Evolutionary conservation across 1,140 invertebrate species (phyloP), one percentile per base, ranked within the genome.

Genomic region (Drosophila yakuba): DNA sequence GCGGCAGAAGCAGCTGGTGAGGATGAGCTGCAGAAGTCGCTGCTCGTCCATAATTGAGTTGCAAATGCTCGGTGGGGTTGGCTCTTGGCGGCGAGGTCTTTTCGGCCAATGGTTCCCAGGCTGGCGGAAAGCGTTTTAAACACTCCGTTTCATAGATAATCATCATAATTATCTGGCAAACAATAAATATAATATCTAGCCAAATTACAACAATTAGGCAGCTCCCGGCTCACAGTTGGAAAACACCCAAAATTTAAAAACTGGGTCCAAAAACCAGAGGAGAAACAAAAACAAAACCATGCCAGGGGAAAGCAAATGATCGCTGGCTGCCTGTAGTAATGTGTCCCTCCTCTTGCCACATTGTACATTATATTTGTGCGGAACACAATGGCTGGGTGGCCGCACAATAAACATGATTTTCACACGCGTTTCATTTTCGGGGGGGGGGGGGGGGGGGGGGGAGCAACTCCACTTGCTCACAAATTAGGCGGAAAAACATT

Each of bases 151-250:
- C 76, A 76, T 75, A 88, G 84, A 89, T 88, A 89, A 89, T 84
- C 85, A 89, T 88, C 84, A 84, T 88, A 89, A 88, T 89, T 88
- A 88, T 84, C 85, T 67, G 69, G 76, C 76, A 77, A 71, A 89
- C 84, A 84, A 88, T 88, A 89, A 89, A 89, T 89, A 89, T 78
- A 89, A 77, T 83, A 83, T 80, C 80, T 80, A 67, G 64, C 52
- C 80, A 89, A 89, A 89, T 89, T 89, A 89, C 85, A 89, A 90
- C 84, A 89, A 89, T 89, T 89, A 89, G 72, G 64, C 61, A 67
- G 62, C 69, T 76, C 55, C 44, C 62, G 45, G 45, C 74, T 64
- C 80, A 62, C 78, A 71, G 74, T 82, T 74, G 64, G 71, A 62
- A 63, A 86, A 88, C 75, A 79, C 84, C 84, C 73, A 78, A 78